Evolutionary conservation across 2,113 vertebrate species (phyloP).

Genomic region (Burhinus bistriatus): DNA sequence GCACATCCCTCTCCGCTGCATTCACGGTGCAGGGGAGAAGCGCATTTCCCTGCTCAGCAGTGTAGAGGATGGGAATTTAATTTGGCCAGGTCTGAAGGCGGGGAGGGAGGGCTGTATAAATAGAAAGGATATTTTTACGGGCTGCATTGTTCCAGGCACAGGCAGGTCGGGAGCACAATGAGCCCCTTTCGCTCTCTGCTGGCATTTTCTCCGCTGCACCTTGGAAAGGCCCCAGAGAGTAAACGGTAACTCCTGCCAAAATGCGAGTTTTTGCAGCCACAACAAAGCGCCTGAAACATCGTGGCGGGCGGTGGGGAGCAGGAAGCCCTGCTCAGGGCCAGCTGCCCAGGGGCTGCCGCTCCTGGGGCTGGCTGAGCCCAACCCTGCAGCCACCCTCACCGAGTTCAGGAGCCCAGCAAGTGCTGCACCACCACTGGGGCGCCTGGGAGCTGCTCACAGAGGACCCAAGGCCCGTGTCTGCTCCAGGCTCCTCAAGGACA

Average conservation of each 20-base stretch:
- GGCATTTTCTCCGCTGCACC: not conserved
- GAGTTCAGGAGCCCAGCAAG: not conserved
- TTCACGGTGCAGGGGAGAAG: not conserved
- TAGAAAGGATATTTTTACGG: not conserved
- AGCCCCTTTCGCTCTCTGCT: not conserved
- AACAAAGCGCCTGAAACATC: not conserved
- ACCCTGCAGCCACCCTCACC: not conserved
- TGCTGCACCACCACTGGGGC: not conserved
- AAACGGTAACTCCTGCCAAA: not conserved
- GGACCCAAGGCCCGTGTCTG: not conserved
- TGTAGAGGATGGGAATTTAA: not conserved
- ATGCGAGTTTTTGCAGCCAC: not conserved
- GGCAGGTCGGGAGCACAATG: not conserved
- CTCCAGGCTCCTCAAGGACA: not conserved
- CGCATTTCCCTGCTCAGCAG: not conserved
- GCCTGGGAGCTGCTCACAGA: accelerated
- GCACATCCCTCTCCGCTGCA: too few relatives aligned
- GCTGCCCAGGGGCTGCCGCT: too few relatives aligned
- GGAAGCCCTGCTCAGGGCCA: not conserved
- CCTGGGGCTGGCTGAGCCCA: not conserved
- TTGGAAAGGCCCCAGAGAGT: constrained; percentile 29
- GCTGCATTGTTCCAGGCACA: not conserved
- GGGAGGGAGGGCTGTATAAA: not conserved
- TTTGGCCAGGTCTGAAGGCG: not conserved
- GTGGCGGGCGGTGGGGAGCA: not conserved